A percentile compares a stretch with the other conserved stretches of the same genome.
Evolutionary conservation across 2,888 invertebrate species (phyloP).

Genomic region (Carcina quercana): DNA sequence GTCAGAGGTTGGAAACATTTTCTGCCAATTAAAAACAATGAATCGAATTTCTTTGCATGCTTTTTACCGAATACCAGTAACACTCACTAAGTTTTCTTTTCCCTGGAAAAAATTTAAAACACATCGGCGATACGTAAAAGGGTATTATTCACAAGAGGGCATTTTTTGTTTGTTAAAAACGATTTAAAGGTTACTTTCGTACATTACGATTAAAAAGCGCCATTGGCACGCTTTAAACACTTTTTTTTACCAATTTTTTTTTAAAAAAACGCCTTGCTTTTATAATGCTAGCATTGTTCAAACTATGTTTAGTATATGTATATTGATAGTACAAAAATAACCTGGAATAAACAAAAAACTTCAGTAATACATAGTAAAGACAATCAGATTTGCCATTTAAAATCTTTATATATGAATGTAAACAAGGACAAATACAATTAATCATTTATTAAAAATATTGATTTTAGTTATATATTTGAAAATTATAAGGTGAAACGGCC

Average conservation of each 20-base stretch:
- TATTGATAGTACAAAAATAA: too few relatives aligned
- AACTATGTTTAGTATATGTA: too few relatives aligned
- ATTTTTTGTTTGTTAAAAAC: slow-evolving; percentile 29
- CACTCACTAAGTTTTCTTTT: slow-evolving; percentile 73
- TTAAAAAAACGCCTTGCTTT: too few relatives aligned
- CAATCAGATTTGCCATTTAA: slow-evolving; percentile 43
- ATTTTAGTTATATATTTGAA: slow-evolving; percentile 17
- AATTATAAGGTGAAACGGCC: slow-evolving; percentile 29
- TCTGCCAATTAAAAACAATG: slow-evolving; percentile 7
- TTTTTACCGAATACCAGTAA: slow-evolving; percentile 47
- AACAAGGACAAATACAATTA: slow-evolving; percentile 22
- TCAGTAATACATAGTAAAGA: too few relatives aligned
- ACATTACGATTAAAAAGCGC: neutral
- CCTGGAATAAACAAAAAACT: too few relatives aligned
- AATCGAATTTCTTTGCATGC: slow-evolving; percentile 35
- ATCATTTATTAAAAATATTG: slow-evolving; percentile 6
- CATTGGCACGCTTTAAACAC: too few relatives aligned
- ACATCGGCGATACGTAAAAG: slow-evolving; percentile 52
- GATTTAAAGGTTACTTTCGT: neutral
- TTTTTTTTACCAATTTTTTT: too few relatives aligned
- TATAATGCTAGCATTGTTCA: too few relatives aligned
- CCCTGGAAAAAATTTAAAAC: slow-evolving; percentile 70
- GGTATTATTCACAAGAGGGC: slow-evolving; percentile 52
- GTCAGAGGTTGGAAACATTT: slow-evolving; percentile 3
- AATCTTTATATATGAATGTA: slow-evolving; percentile 37